Conservation (phyloP, 2,797 vertebrate genomes). For the Saxicola maurus region DNA sequence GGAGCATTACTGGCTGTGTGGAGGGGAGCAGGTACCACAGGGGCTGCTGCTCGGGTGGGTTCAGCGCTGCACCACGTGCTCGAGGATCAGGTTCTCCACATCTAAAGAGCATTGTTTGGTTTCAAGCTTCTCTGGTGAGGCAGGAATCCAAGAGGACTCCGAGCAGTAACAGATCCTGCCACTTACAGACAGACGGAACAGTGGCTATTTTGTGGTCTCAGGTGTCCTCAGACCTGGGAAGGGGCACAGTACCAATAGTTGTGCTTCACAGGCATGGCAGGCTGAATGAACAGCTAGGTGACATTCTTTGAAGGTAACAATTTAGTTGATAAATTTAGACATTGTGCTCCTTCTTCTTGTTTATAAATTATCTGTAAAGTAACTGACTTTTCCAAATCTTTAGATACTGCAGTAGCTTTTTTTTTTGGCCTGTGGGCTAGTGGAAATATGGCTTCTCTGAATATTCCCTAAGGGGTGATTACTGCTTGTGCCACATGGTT, state of each 20-base stretch:
- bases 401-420: not conserved
- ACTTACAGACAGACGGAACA: constrained; percentile 6
- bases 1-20: not conserved
- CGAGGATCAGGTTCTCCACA: constrained; percentile 7
- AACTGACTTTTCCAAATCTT: constrained; percentile 10
- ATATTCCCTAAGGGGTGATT: not conserved
- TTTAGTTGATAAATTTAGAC: constrained; percentile 14
- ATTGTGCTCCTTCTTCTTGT: not conserved
- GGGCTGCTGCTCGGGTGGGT: not conserved
- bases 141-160: constrained; percentile 1
- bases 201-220: constrained; percentile 56
- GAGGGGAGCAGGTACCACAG: fast-evolving
- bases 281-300: not conserved
- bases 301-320: not conserved
- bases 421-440: not conserved
- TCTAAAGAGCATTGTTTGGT: constrained; percentile 50
- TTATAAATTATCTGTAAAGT: constrained; percentile 2
- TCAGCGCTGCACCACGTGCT: not conserved
- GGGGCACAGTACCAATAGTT: not conserved
- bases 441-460: not conserved
- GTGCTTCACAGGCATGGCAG: not conserved
- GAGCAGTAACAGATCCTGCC: not conserved
- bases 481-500: not conserved
- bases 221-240: not conserved
- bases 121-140: not conserved